Evolutionary conservation across 2,888 invertebrate genomes (phyloP), one percentile per base, ranked within the genome.

Genomic region (Metacarcinus magister): DNA sequence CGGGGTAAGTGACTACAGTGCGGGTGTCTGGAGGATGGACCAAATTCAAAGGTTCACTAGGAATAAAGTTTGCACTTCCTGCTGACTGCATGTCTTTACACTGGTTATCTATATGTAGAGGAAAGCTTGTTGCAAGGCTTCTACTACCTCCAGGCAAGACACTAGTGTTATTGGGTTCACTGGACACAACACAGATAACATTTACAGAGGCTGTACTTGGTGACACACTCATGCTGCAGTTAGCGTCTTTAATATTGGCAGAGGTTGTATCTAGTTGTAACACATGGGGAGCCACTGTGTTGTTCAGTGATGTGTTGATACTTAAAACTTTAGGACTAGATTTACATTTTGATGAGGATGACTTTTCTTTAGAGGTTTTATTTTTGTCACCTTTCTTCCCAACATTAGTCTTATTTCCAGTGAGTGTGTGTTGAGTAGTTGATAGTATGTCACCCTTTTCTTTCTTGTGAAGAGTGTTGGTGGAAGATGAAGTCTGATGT

Each of bases 131-230:
- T 16, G 67, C 32, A 44, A 67, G 0, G 10, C 23, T 89, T 32
- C 43, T 60, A 67, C 43, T 39, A 44, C 39, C 28, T 16, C 67
- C 91, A 91, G 54, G 39, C 44, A 89, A 46, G 32, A 44, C 54
- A 90, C 5, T 60, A 48, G 28, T 8, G 44, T 43, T 44, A 67
- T 44, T 91, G 19, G 67, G 28, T 44, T 32, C 91, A 44, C 67
- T 32, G 39, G 95, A 91, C 44, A 95, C n/a, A 48, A 95, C 67
- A 44, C 95, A 95, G 28, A 91, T 43, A 44, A 95, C n/a, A 67
- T 95, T 91, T 13, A 95, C 54, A 28, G 91, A 82, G n/a, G 95
- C 32, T 67, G 48, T 48, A 16, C 48, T 46, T 28, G 67, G 82
- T 7, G 44, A 39, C 46, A 39, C 44, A 43, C 44, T 75, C 46